phyloP scores from a whole-genome alignment of 1,140 invertebrate genomes.

The Arion vulgaris region DNA sequence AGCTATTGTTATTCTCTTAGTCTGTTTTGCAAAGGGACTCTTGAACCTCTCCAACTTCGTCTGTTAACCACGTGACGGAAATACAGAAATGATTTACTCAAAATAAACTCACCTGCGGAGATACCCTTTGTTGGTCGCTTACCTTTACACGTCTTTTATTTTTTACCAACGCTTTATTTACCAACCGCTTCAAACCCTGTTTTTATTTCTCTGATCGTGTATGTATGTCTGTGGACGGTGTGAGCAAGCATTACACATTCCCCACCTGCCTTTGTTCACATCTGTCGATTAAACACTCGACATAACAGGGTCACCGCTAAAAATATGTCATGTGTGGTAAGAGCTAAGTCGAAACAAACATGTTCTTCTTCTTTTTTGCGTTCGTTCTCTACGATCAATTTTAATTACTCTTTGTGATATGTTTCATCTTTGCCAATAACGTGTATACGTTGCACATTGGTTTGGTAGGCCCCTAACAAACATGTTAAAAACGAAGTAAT shows the following conservation, averaged over 20 bases:
- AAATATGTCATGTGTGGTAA: too few species aligned
- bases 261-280: too few species aligned
- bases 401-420: too few species aligned
- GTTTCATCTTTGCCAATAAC: too few species aligned
- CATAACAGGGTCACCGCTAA: too few species aligned
- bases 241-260: neutral
- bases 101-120: neutral
- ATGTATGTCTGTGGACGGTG: neutral
- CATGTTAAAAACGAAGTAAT: too few species aligned
- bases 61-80: neutral
- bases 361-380: too few species aligned
- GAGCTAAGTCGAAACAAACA: too few species aligned
- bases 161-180: neutral
- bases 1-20: neutral
- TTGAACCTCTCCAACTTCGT: neutral
- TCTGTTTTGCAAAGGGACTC: neutral
- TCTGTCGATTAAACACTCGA: too few species aligned
- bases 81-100: neutral
- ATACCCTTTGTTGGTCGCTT: neutral
- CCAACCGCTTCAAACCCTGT: neutral
- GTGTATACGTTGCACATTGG: too few species aligned
- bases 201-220: neutral
- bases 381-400: too few species aligned
- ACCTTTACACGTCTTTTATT: neutral
- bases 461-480: too few species aligned